These are phyloP conservation scores for Nomada goodeniana DNA, from an alignment of 2,888 invertebrate species.

Conservation along the genomic window DNA sequence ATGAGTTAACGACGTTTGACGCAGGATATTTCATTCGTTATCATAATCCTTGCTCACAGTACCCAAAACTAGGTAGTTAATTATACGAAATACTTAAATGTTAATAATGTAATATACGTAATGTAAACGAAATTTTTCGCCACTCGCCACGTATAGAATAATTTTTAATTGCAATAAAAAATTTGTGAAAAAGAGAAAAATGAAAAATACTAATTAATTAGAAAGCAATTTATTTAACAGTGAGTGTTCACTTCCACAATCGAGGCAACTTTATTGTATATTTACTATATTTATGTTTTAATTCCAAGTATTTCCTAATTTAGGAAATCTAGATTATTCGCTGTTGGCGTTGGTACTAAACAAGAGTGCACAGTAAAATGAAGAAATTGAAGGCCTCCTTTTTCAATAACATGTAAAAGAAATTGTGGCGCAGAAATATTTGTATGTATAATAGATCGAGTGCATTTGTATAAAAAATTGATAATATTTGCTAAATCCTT, in stretches of 20 bases:
- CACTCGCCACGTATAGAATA: background rate
- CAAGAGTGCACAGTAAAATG: background rate
- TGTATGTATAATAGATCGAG: conserved; percentile 19
- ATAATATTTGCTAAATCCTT: conserved; percentile 25
- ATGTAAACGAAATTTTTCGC: conserved; percentile 19
- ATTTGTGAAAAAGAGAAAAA: background rate
- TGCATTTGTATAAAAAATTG: conserved; percentile 37
- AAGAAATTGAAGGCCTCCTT: background rate
- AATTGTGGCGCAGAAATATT: conserved; percentile 3
- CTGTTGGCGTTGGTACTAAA: background rate
- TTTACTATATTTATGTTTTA: conserved; percentile 1
- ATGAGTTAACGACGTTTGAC: conserved; percentile 12
- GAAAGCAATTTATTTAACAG: conserved; percentile 3
- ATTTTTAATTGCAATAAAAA: conserved; percentile 22
- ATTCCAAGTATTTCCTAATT: background rate
- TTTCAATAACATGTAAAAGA: conserved; percentile 1
- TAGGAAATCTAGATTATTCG: conserved; percentile 5
- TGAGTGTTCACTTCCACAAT: background rate
- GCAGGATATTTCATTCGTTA: conserved; percentile 54
- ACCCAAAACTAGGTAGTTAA: conserved; percentile 32
- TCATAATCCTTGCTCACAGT: conserved; percentile 36
- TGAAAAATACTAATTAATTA: background rate
- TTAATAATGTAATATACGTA: conserved; percentile 32
- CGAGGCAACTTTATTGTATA: background rate
- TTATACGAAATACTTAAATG: conserved; percentile 31